These are phyloP conservation scores for Drosophila flavopinicola DNA, from an alignment of 2,888 invertebrate genomes.

Conservation along the genomic window DNA sequence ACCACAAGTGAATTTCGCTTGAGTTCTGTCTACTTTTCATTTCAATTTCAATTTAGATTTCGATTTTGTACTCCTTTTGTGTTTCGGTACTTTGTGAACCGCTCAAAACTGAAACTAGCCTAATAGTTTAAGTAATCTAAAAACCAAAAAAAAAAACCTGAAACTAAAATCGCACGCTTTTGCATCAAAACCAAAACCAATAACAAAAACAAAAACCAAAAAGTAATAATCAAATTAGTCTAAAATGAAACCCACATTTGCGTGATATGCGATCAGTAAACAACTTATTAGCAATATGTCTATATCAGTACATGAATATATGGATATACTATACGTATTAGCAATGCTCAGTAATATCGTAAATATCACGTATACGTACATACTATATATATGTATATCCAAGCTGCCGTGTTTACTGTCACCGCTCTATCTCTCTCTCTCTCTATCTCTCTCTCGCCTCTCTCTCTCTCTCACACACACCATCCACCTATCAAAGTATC, in stretches of 20 bases:
- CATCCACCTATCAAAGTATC: constrained; percentile 34
- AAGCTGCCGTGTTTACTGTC: constrained; percentile 72
- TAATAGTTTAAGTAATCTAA: constrained; percentile 72
- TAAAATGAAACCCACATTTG: constrained; percentile 69
- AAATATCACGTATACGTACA: constrained; percentile 76
- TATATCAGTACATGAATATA: constrained; percentile 55
- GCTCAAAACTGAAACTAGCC: constrained; percentile 79
- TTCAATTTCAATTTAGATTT: constrained; percentile 40
- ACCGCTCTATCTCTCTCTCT: constrained; percentile 67
- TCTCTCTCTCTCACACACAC: constrained; percentile 45
- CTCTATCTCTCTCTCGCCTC: constrained; percentile 38
- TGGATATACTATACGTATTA: constrained; percentile 58
- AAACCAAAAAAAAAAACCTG: constrained; percentile 58
- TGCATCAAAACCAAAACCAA: constrained; percentile 77
- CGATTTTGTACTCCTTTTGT: constrained; percentile 39
- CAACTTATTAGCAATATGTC: constrained; percentile 62
- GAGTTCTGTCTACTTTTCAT: constrained; percentile 47
- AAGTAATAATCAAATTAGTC: constrained; percentile 36
- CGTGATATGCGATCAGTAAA: constrained; percentile 73
- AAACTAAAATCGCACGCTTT: constrained; percentile 83
- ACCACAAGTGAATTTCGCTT: constrained; percentile 35
- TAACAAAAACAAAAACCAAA: constrained; percentile 24
- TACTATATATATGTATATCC: constrained; percentile 59
- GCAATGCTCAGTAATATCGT: constrained; percentile 75
- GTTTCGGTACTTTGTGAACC: constrained; percentile 68